Evolutionary conservation across 1,140 invertebrate genomes (phyloP).

Genomic region (Pseudomyrmex dendroicus): DNA sequence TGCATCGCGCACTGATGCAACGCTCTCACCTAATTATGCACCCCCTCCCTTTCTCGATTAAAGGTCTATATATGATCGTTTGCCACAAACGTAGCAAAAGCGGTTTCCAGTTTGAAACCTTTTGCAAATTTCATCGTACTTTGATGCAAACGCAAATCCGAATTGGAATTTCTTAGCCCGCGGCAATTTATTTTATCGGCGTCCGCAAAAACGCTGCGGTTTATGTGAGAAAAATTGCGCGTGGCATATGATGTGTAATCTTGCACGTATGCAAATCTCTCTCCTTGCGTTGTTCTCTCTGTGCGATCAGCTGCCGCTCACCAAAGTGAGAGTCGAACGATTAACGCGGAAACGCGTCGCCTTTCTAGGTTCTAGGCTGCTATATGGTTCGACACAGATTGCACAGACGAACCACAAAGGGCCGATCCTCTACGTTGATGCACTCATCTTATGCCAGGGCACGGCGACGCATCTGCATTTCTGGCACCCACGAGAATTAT

Average conservation of each 20-base stretch:
- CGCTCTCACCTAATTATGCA: constrained; percentile 31
- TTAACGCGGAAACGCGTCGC: constrained; percentile 35
- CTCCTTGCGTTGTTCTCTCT: neutral
- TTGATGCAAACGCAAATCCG: constrained; percentile 3
- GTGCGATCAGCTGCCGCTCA: neutral
- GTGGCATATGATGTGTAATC: constrained; percentile 5
- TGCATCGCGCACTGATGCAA: constrained; percentile 31
- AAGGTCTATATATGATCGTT: neutral
- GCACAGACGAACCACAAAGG: constrained; percentile 30
- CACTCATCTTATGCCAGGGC: constrained; percentile 23
- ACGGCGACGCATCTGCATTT: constrained; percentile 37
- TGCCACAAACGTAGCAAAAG: neutral
- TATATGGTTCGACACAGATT: constrained; percentile 35
- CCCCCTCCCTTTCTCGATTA: constrained; percentile 7
- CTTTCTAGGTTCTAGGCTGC: constrained; percentile 37
- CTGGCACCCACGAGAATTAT: constrained; percentile 20
- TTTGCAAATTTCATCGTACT: neutral
- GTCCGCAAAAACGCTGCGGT: neutral
- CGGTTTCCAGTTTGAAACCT: neutral
- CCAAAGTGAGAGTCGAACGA: constrained; percentile 23
- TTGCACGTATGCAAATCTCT: constrained; percentile 49
- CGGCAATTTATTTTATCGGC: neutral
- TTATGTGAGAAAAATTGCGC: constrained; percentile 12
- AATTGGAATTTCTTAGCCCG: constrained; percentile 3
- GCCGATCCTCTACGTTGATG: neutral